Conservation (phyloP, 2,888 invertebrate genomes). For the Chymomyza fuscimana region DNA sequence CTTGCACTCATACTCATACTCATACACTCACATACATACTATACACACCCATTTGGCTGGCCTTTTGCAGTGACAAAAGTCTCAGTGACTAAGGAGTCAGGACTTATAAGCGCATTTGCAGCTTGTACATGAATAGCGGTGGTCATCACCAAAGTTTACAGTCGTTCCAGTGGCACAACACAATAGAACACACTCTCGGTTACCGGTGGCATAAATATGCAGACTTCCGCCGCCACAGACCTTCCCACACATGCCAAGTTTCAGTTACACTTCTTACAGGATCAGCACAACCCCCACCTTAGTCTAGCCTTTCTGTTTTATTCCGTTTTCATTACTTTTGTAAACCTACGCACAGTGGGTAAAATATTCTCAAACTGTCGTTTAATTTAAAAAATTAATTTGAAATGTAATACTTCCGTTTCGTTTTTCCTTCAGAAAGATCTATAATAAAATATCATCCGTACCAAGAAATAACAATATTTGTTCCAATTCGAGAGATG, state of each 20-base stretch:
- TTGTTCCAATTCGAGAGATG: too few relatives aligned
- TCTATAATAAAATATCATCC: too few relatives aligned
- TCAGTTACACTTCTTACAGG: slow-evolving; percentile 42
- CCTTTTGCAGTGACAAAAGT: slow-evolving; percentile 34
- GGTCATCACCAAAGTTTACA: slow-evolving; percentile 68
- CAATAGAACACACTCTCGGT: slow-evolving; percentile 4
- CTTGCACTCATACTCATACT: slow-evolving; percentile 42
- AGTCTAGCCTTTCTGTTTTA: slow-evolving; percentile 34
- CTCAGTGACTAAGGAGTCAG: slow-evolving; percentile 32
- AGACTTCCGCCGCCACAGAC: slow-evolving; percentile 21
- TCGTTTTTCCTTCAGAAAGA: too few relatives aligned
- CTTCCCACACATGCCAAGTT: slow-evolving; percentile 32
- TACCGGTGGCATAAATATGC: slow-evolving; percentile 7
- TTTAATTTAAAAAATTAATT: too few relatives aligned
- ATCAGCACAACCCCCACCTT: neutral
- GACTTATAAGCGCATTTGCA: slow-evolving; percentile 50
- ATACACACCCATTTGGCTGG: slow-evolving; percentile 13
- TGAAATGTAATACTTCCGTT: too few relatives aligned
- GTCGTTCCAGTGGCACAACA: slow-evolving; percentile 46
- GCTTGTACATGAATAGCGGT: slow-evolving; percentile 52
- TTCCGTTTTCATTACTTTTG: slow-evolving; percentile 49
- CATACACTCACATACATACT: slow-evolving; percentile 13
- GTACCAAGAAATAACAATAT: too few relatives aligned
- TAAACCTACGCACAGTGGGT: slow-evolving; percentile 14
- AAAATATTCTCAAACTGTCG: too few relatives aligned